Evolutionary conservation across 2,113 vertebrate species (phyloP).

Genomic region (Gymnogyps californianus): DNA sequence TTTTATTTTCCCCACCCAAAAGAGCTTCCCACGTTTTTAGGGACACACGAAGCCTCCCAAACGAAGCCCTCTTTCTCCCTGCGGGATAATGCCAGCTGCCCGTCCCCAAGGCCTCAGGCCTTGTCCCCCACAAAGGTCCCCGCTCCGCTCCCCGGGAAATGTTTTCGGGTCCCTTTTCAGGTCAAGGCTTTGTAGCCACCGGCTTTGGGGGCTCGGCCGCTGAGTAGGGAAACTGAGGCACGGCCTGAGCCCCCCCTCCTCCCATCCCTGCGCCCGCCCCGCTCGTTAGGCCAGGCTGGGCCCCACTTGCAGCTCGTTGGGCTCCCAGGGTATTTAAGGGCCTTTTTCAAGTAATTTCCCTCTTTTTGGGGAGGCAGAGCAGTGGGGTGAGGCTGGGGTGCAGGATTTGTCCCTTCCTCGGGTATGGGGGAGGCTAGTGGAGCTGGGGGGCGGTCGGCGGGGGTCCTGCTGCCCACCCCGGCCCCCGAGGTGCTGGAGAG

Average conservation of each 20-base stretch:
- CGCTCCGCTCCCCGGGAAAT: rapidly evolving
- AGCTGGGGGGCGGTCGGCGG: rapidly evolving
- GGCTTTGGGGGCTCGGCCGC: no score
- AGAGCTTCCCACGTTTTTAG: rapidly evolving
- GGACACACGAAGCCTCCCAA: rapidly evolving
- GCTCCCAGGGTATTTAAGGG: background rate
- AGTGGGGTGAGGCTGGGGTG: rapidly evolving
- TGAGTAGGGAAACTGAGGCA: background rate
- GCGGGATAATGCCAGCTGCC: rapidly evolving
- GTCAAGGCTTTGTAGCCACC: background rate
- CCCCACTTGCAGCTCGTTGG: background rate
- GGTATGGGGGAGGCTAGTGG: background rate
- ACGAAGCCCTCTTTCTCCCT: rapidly evolving
- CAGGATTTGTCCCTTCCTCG: rapidly evolving
- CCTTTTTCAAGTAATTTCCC: rapidly evolving
- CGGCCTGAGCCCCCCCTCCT: background rate
- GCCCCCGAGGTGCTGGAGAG: background rate
- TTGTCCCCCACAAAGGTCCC: rapidly evolving
- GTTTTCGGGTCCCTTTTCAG: background rate
- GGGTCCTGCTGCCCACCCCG: background rate
- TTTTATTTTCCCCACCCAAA: background rate
- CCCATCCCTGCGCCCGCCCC: rapidly evolving
- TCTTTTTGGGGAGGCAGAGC: rapidly evolving
- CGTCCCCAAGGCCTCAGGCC: background rate
- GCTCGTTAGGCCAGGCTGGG: rapidly evolving